These are phyloP conservation scores for Strigops habroptila DNA, from an alignment of 2,113 vertebrate genomes.

Conservation along the genomic window DNA sequence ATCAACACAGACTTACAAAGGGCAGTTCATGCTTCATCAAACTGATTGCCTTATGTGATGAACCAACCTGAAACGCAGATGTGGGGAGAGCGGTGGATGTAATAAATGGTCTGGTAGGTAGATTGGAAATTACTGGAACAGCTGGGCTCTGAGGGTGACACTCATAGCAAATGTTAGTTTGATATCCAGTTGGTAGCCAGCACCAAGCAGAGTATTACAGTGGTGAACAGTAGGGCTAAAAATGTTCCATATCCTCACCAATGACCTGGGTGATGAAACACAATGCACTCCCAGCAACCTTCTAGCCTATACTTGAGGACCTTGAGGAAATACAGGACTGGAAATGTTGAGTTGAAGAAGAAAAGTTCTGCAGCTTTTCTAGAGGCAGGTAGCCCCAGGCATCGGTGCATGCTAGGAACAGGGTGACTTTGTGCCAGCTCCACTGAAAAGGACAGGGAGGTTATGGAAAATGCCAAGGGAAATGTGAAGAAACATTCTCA, in stretches of 20 bases:
- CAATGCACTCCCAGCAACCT: not conserved
- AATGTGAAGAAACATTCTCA: not conserved
- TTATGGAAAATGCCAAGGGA: not conserved
- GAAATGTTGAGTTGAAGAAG: not conserved
- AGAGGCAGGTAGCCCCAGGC: not conserved
- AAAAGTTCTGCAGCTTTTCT: not conserved
- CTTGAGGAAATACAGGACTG: not conserved
- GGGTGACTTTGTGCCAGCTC: not conserved
- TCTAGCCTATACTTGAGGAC: not conserved
- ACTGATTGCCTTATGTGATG: not conserved
- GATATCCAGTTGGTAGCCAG: not conserved
- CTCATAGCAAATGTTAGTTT: not conserved
- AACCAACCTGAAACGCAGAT: conserved; percentile 1
- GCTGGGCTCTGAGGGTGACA: not conserved
- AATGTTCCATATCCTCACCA: not conserved
- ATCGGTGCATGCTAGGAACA: not conserved
- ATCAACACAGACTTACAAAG: not conserved
- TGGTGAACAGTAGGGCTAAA: not conserved
- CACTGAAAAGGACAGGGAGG: not conserved
- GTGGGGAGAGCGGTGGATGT: not conserved
- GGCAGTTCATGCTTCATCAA: not conserved
- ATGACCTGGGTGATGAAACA: not conserved
- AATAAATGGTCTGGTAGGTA: not conserved
- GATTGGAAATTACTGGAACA: not conserved
- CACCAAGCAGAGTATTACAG: not conserved